These are phyloP conservation scores for Dioctria rufipes DNA, from an alignment of 2,888 invertebrate genomes.

Conservation along the genomic window DNA sequence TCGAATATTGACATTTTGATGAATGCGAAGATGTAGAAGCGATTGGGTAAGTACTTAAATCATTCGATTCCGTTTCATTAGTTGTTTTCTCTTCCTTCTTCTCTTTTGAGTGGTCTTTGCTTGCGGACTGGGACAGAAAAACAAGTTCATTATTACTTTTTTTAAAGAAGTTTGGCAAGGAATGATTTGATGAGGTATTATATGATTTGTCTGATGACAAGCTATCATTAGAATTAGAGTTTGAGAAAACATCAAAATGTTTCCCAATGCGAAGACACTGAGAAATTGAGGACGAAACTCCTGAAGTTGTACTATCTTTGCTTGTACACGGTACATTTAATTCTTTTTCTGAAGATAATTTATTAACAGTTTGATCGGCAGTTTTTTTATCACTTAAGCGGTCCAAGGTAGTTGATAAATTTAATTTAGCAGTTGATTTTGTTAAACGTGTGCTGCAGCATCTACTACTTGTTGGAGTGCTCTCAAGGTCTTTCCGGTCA, in stretches of 20 bases:
- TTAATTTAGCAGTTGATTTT: conserved; percentile 71
- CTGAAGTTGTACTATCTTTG: conserved; percentile 32
- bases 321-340: conserved; percentile 43
- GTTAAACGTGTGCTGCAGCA: conserved; percentile 67
- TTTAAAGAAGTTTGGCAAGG: conserved; percentile 59
- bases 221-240: conserved; percentile 69
- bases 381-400: conserved; percentile 40
- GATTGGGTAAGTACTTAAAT: conserved; percentile 29
- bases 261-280: conserved; percentile 54
- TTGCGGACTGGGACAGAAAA: neutral
- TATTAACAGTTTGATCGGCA: neutral
- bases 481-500: conserved; percentile 41
- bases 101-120: conserved; percentile 24
- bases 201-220: conserved; percentile 62
- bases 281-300: conserved; percentile 50
- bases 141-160: conserved; percentile 56
- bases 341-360: conserved; percentile 12
- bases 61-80: conserved; percentile 14
- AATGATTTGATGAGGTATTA: conserved; percentile 62
- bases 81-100: neutral
- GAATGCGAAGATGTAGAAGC: conserved; percentile 54
- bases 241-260: conserved; percentile 64
- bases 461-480: conserved; percentile 71
- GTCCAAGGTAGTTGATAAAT: conserved; percentile 67
- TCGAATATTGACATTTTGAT: conserved; percentile 50